A percentile compares a stretch with the other conserved stretches of the same genome.
These are phyloP conservation scores for Diplazon laetatorius DNA, from an alignment of 2,888 invertebrate species.

Conservation along the genomic window DNA sequence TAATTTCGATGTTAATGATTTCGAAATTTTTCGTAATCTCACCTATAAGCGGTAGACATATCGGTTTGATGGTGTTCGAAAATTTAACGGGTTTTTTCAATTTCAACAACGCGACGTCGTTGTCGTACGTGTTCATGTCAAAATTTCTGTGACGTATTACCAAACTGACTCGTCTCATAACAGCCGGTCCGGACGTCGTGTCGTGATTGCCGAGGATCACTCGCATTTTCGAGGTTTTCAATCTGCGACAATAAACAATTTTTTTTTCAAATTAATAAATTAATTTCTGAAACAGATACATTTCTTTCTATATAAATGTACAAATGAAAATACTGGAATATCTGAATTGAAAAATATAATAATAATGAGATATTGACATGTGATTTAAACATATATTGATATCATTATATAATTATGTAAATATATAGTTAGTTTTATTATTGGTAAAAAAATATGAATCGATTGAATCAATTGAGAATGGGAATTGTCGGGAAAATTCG, in stretches of 20 bases:
- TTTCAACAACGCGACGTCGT: constrained; percentile 91
- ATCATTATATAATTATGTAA: too few species aligned
- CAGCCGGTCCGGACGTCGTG: constrained; percentile 89
- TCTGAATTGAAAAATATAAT: too few species aligned
- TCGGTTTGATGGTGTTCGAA: constrained; percentile 89
- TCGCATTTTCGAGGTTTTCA: constrained; percentile 91
- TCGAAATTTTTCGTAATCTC: constrained; percentile 23
- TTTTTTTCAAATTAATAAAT: too few species aligned
- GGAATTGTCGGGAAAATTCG: neutral
- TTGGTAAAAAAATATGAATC: too few species aligned
- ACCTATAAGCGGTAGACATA: constrained; percentile 87
- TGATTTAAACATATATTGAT: too few species aligned
- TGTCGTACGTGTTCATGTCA: constrained; percentile 93
- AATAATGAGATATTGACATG: too few species aligned
- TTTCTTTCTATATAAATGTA: too few species aligned
- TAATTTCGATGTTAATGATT: neutral
- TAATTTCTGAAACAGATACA: too few species aligned
- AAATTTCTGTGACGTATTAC: constrained; percentile 92
- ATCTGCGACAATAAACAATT: constrained; percentile 82
- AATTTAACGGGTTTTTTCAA: constrained; percentile 90
- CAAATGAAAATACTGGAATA: too few species aligned
- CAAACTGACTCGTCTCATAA: constrained; percentile 91
- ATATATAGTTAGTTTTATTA: too few species aligned
- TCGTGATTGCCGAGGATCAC: constrained; percentile 93
- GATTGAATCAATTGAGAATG: neutral